Base-by-base conservation (phyloP, 2,797 vertebrate genomes). In the Coregonus sp. region DNA sequence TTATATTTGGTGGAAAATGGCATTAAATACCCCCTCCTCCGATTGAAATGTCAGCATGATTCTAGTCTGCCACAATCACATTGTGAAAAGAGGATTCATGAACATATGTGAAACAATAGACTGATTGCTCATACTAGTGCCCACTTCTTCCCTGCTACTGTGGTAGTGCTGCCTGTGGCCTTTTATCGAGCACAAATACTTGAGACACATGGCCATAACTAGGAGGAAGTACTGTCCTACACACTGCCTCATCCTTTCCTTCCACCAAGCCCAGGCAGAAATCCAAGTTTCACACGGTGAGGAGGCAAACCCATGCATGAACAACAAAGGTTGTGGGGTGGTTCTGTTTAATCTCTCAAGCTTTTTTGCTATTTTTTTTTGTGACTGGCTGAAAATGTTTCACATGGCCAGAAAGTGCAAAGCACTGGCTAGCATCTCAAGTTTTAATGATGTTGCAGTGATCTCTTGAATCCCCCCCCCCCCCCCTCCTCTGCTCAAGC, bases 31-130 rank as follows among this genome's bases (percentile, higher is more conserved):
- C 40, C 72, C 76, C 77, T 47, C 40, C 9, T 81, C 31, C 73
- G 86, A 87, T 80, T 87, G 80, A 90, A 89, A 90, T 89, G 90
- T 90, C 89, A 92, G 81, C 77, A 9, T 81, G 85, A 75, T 78
- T 75, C 33, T 82, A 75, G 61, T 76, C 77, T 80, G 65, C 50
- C 73, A 74, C 59, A 69, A 78, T 73, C 81, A 76, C 40, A 11
- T 47, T 47, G 69, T 81, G 79, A 75, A 86, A 82, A 81, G 74
- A 80, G 89, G 91, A 92, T 94, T 90, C 89, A 90, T 86, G 88
- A 84, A 89, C 85, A 89, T 83, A 86, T 84, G 81, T 84, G 82
- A 89, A 90, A 92, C 91, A 92, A 91, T 85, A 65, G 78, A 83
- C 82, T 52, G 37, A 40, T 7, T 50, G 61, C 75, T 80, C 65